Conservation (phyloP, 2,113 vertebrate genomes). For the Lynx canadensis region DNA sequence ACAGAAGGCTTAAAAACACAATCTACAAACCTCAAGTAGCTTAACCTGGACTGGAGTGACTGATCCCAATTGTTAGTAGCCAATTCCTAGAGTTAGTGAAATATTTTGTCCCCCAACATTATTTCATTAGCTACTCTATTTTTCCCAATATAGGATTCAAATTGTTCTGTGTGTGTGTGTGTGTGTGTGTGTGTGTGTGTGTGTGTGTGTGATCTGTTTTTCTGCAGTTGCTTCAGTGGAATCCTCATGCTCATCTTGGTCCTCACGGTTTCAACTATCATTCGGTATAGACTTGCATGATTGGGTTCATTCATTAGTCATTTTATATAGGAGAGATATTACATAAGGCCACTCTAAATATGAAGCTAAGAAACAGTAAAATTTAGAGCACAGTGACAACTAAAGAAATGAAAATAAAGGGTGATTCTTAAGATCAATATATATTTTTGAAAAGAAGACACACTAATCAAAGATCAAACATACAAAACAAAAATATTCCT, state of each 20-base stretch:
- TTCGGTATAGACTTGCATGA: not conserved
- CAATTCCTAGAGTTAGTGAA: not conserved
- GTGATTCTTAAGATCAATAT: not conserved
- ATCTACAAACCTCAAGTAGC: not conserved
- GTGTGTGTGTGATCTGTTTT: not conserved
- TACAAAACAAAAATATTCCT: not conserved
- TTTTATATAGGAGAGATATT: not conserved
- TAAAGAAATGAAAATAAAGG: not conserved
- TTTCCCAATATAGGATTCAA: not conserved
- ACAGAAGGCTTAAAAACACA: not conserved
- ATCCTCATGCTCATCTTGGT: not conserved
- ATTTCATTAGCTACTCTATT: not conserved
- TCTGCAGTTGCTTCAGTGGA: not conserved
- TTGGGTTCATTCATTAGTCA: not conserved
- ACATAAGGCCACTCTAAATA: not conserved
- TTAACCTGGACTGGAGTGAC: not conserved
- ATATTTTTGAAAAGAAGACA: conserved; percentile 36
- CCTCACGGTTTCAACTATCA: not conserved
- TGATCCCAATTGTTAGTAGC: not conserved
- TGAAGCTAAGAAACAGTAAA: not conserved
- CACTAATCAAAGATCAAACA: conserved; percentile 51
- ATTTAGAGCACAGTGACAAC: not conserved
- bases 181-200: no score
- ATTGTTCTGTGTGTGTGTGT: not conserved
- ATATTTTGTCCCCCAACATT: not conserved